Base-by-base conservation (phyloP, 2,888 invertebrate genomes). In the Theretra japonica region DNA sequence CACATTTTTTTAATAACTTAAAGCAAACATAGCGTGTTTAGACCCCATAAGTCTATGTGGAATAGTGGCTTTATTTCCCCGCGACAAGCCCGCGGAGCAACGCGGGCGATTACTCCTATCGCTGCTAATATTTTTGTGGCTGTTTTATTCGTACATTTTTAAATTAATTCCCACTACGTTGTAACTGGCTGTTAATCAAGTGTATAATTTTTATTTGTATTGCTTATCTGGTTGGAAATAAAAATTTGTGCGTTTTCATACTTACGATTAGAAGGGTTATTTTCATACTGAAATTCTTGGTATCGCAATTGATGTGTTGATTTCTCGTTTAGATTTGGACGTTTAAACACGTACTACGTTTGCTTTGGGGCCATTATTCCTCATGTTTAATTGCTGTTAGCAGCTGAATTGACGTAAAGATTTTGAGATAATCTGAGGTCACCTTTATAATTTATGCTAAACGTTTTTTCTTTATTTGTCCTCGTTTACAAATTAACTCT, bases 31-130 rank as follows among this genome's bases (percentile, higher is more conserved):
- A 15, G 56, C 69, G 69, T 69, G 69, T 21, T 28, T 6, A 6
- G 15, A 28, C 4, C 28, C 28, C 69, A 69, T 69, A 69, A 56
- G 25, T n/a, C 19, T 69, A 15, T 28, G 15, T 21, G 69, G 56
- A 69, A 50, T 69, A 56, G 69, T 68, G 68, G 41, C 50, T 68
- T 68, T 53, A 68, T 68, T 60, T 50, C 28, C 19, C 50, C 48
- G 41, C 53, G 53, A 56, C 69, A 69, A 56, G 56, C 69, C 69
- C 28, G 56, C 15, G n/a, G 69, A 17, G 21, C 19, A 65, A 28
- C 58, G 58, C 25, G 28, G 21, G 17, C 59, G 59, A 59, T 59
- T 28, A 59, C 28, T 15, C 41, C 15, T 41, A 41, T 41, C 30
- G 60, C 30, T 6, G 60, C 60, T 60, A 33, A 60, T 60, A 60